These are phyloP conservation scores for Trinectes maculatus DNA, from an alignment of 2,113 vertebrate genomes.

Conservation along the genomic window DNA sequence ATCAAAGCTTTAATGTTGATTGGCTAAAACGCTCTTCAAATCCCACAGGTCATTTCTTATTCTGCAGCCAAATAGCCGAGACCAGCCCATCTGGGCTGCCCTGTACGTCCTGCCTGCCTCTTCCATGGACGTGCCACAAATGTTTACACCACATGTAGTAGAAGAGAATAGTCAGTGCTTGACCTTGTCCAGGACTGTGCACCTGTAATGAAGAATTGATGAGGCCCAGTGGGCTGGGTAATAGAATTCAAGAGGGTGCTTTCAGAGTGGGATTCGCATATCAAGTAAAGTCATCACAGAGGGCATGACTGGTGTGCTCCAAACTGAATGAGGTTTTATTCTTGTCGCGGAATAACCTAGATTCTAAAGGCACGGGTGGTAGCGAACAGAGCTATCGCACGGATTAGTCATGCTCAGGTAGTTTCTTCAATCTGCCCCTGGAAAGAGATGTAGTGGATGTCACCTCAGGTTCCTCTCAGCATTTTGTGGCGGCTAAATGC, in stretches of 20 bases:
- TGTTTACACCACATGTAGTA: slow-evolving; percentile 27
- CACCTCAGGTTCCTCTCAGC: slow-evolving; percentile 30
- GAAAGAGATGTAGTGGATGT: slow-evolving; percentile 26
- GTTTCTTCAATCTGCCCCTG: slow-evolving; percentile 12
- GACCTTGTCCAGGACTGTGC: slow-evolving; percentile 40
- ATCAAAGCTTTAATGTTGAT: slow-evolving; percentile 22
- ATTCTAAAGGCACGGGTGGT: slow-evolving; percentile 36
- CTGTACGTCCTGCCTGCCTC: slow-evolving; percentile 8
- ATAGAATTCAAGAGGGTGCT: slow-evolving; percentile 39
- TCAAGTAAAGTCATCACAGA: slow-evolving; percentile 27
- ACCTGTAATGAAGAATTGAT: slow-evolving; percentile 51
- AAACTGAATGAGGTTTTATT: slow-evolving; percentile 57
- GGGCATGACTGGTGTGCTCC: slow-evolving; percentile 3
- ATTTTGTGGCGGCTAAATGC: slow-evolving; percentile 22
- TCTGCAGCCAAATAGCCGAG: slow-evolving; percentile 19
- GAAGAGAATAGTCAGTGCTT: slow-evolving; percentile 36
- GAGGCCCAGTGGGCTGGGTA: slow-evolving; percentile 40
- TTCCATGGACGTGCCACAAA: slow-evolving; percentile 24
- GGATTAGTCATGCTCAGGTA: slow-evolving; percentile 52
- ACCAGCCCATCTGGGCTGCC: slow-evolving; percentile 35
- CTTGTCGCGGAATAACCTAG: slow-evolving; percentile 43
- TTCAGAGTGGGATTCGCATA: slow-evolving; percentile 48
- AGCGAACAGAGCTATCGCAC: slow-evolving; percentile 6
- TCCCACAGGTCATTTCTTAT: slow-evolving; percentile 36
- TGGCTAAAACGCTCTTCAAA: slow-evolving; percentile 34